Evolutionary conservation across 2,888 invertebrate species (phyloP).

Genomic region (Hylaea fasciaria): DNA sequence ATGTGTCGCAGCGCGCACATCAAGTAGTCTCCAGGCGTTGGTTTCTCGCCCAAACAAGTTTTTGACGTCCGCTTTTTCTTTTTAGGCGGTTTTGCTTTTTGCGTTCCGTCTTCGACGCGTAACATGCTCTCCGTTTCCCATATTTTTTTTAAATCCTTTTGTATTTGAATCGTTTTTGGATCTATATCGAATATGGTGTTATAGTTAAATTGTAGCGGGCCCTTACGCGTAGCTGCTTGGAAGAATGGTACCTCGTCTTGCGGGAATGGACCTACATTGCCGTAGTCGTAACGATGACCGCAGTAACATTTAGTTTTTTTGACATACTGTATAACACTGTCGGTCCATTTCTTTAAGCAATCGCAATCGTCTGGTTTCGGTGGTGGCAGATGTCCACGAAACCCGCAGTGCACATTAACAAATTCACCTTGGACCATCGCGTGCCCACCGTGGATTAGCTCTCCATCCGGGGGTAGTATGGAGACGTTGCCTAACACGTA

Average conservation of each 20-base stretch:
- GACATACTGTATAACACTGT: constrained; percentile 60
- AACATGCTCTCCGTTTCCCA: constrained; percentile 74
- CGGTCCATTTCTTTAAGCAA: constrained; percentile 67
- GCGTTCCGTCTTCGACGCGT: constrained; percentile 51
- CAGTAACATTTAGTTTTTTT: constrained; percentile 69
- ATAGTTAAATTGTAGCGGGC: constrained; percentile 63
- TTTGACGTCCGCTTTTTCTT: constrained; percentile 54
- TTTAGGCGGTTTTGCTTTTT: constrained; percentile 55
- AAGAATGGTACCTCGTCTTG: constrained; percentile 69
- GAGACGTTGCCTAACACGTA: constrained; percentile 63
- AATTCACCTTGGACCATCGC: constrained; percentile 48
- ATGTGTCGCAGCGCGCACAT: constrained; percentile 66
- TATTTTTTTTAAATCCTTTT: constrained; percentile 67
- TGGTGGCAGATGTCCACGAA: constrained; percentile 55
- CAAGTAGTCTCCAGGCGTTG: constrained; percentile 68
- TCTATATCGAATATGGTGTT: constrained; percentile 71
- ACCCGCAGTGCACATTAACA: constrained; percentile 69
- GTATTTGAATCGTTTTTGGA: constrained; percentile 57
- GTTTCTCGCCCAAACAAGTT: constrained; percentile 63
- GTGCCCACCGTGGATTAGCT: constrained; percentile 73
- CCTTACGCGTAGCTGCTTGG: constrained; percentile 60
- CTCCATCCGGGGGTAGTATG: constrained; percentile 62
- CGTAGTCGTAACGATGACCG: constrained; percentile 68
- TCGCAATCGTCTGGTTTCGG: constrained; percentile 62
- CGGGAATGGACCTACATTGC: constrained; percentile 64